phyloP scores from a whole-genome alignment of 2,113 vertebrate species.

The Epinephelus fuscoguttatus region DNA sequence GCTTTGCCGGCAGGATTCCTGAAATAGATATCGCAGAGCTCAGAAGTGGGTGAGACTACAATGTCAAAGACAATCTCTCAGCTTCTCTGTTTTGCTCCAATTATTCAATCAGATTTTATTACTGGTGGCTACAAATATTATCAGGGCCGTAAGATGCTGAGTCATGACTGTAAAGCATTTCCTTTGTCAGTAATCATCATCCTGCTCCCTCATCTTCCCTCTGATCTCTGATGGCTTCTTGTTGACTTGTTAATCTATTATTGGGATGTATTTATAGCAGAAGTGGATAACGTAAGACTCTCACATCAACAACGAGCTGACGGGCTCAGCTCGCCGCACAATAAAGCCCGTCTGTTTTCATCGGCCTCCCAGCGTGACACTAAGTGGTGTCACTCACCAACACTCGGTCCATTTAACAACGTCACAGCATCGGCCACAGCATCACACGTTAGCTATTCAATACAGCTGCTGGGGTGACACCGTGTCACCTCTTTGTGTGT shows the following conservation, averaged over 20 bases:
- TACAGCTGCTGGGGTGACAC: slow-evolving; percentile 44
- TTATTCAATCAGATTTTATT: slow-evolving; percentile 72
- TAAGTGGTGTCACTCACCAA: slow-evolving; percentile 64
- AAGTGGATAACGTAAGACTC: slow-evolving; percentile 22
- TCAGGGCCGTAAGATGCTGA: slow-evolving; percentile 29
- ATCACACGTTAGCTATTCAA: slow-evolving; percentile 56
- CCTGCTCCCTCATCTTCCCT: slow-evolving; percentile 3
- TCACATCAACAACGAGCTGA: slow-evolving; percentile 53
- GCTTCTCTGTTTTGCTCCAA: slow-evolving; percentile 54
- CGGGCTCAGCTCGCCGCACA: slow-evolving; percentile 32
- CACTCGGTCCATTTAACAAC: slow-evolving; percentile 59
- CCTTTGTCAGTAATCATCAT: background rate
- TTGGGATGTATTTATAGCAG: slow-evolving; percentile 45
- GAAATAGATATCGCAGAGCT: slow-evolving; percentile 78
- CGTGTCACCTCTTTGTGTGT: slow-evolving; percentile 47
- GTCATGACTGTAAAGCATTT: slow-evolving; percentile 20
- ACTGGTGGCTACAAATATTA: slow-evolving; percentile 32
- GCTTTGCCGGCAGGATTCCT: slow-evolving; percentile 65
- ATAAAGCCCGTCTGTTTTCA: slow-evolving; percentile 47
- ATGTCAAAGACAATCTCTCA: slow-evolving; percentile 75
- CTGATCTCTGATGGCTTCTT: slow-evolving; percentile 27
- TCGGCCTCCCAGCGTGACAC: slow-evolving; percentile 40
- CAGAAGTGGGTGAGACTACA: slow-evolving; percentile 48
- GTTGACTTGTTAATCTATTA: slow-evolving; percentile 52
- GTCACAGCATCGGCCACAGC: slow-evolving; percentile 63